phyloP scores from a whole-genome alignment of 2,797 vertebrate genomes.

The Sebastes jordani region DNA sequence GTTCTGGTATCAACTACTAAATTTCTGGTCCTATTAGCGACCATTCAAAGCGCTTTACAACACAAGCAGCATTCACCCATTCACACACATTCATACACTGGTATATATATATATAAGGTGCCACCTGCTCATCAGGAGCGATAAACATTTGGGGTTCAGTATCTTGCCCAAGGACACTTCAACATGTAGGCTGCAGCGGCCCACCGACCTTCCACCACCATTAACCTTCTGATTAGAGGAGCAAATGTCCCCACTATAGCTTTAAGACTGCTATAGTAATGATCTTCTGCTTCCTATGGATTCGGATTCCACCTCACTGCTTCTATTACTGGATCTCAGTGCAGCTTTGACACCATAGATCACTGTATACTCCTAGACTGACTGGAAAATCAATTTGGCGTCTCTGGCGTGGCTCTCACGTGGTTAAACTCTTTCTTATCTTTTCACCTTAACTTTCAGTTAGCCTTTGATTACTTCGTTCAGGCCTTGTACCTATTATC shows the following conservation, averaged over 20 bases:
- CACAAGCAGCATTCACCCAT: not conserved
- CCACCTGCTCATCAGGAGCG: not conserved
- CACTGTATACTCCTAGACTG: not conserved
- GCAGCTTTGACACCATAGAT: not conserved
- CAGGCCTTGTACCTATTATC: not conserved
- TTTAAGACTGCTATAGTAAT: not conserved
- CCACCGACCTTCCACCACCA: not conserved
- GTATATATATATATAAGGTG: not conserved
- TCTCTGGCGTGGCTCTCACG: not conserved
- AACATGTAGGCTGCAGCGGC: not conserved
- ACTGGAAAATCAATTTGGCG: not conserved
- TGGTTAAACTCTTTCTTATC: not conserved
- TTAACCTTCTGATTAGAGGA: not conserved
- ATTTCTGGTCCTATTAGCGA: not conserved
- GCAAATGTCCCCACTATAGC: not conserved
- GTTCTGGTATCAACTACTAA: not conserved
- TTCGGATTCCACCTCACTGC: not conserved
- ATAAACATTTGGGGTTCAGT: not conserved
- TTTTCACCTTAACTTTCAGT: not conserved
- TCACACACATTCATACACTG: not conserved
- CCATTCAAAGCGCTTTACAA: not conserved
- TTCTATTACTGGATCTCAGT: not conserved
- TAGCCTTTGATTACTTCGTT: not conserved
- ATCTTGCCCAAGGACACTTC: not conserved
- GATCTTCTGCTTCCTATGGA: not conserved